phyloP scores from a whole-genome alignment of 2,888 invertebrate genomes.

The Drosophila hawaiiensis region DNA sequence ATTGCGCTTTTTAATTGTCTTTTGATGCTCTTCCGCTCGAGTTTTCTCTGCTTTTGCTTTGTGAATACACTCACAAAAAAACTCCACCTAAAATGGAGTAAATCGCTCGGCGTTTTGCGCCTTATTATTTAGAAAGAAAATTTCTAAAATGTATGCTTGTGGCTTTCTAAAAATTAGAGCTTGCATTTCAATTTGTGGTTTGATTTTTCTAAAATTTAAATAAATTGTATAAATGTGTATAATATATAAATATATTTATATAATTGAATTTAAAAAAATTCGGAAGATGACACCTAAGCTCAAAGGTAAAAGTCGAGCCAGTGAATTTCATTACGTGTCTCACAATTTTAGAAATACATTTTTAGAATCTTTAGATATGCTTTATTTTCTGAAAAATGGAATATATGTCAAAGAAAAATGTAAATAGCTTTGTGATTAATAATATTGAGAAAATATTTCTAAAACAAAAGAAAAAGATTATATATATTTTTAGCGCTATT shows the following conservation, averaged over 20 bases:
- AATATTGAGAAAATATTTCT: not conserved
- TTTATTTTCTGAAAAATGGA: not conserved
- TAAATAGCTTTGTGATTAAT: not conserved
- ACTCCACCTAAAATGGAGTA: not conserved
- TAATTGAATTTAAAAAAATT: too few species aligned
- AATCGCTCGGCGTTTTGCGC: too few species aligned
- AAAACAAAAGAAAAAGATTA: not conserved
- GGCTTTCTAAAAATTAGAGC: too few species aligned
- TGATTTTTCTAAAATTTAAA: not conserved
- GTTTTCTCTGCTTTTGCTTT: slow-evolving; percentile 17
- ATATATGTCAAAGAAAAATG: not conserved
- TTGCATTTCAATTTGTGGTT: not conserved
- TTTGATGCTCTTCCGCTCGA: slow-evolving; percentile 1
- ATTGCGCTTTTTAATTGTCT: slow-evolving; percentile 59
- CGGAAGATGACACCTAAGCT: too few species aligned
- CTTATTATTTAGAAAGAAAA: too few species aligned
- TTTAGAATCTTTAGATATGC: too few species aligned
- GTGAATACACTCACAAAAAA: not conserved
- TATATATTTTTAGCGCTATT: not conserved
- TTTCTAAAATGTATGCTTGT: not conserved
- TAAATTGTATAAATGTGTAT: not conserved
- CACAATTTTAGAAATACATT: too few species aligned
- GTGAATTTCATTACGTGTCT: too few species aligned
- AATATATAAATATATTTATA: too few species aligned
- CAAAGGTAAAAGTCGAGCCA: too few species aligned